Evolutionary conservation across 2,888 invertebrate genomes (phyloP).

Genomic region (Watsonalla binaria): DNA sequence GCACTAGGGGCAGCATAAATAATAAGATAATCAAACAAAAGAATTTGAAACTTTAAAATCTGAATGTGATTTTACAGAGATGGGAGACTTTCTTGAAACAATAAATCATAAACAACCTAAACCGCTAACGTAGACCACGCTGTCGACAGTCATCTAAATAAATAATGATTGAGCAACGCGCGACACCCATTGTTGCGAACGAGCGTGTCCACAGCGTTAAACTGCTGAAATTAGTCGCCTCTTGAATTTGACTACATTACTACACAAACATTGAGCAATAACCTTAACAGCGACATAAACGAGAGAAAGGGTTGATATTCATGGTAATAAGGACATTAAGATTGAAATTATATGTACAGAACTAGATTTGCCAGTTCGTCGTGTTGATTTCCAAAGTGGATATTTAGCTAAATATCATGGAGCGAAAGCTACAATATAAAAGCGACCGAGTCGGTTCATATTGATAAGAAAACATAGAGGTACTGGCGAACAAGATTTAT

Average conservation of each 20-base stretch:
- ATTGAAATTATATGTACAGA: conserved; percentile 1
- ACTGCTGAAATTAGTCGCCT: conserved; percentile 40
- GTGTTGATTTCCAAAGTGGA: conserved; percentile 3
- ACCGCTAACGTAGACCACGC: conserved; percentile 35
- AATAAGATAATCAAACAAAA: too few species aligned
- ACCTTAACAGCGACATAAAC: conserved; percentile 35
- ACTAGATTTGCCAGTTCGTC: neutral
- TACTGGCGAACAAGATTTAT: neutral
- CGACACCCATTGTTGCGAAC: conserved; percentile 49
- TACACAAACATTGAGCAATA: conserved; percentile 42
- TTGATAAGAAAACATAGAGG: conserved; percentile 2
- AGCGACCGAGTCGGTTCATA: neutral
- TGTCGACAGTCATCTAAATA: conserved; percentile 41
- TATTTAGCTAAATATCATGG: conserved; percentile 1
- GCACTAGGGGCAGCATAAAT: too few species aligned
- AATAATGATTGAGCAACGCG: conserved; percentile 54
- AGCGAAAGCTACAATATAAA: conserved; percentile 2
- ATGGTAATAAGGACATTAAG: conserved; percentile 8
- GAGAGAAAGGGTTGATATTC: conserved; percentile 10
- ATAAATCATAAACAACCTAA: neutral
- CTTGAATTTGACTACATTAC: conserved; percentile 40
- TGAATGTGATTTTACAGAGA: too few species aligned
- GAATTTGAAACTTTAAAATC: too few species aligned
- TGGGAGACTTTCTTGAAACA: neutral
- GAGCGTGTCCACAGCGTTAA: conserved; percentile 32